phyloP scores from a whole-genome alignment of 2,888 invertebrate species.

The Embidobia sp. region DNA sequence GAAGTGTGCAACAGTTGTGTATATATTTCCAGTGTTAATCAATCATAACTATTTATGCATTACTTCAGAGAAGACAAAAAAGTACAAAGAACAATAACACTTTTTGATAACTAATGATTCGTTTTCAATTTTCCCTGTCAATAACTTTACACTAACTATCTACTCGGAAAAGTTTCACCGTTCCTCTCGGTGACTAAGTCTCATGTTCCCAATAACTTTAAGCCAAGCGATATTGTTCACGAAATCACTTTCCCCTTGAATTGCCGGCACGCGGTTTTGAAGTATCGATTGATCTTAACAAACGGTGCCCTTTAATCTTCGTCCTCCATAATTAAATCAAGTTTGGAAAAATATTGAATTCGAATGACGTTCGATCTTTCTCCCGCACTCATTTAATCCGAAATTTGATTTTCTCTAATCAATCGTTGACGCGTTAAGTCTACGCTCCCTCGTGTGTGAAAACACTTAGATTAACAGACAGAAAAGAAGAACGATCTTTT shows the following conservation, averaged over 20 bases:
- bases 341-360: too few species aligned
- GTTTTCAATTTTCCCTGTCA: conserved; percentile 8
- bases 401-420: too few species aligned
- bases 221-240: conserved; percentile 4
- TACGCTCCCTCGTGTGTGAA: too few species aligned
- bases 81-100: conserved; percentile 51
- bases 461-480: too few species aligned
- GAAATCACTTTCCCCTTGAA: conserved; percentile 1
- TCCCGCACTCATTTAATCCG: background rate
- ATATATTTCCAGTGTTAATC: conserved; percentile 1
- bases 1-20: too few species aligned
- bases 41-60: conserved; percentile 20
- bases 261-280: conserved; percentile 1
- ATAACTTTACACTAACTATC: background rate
- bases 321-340: background rate
- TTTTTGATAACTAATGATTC: conserved; percentile 34
- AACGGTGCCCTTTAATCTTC: background rate
- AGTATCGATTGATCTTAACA: conserved; percentile 12
- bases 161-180: conserved; percentile 7
- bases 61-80: conserved; percentile 17
- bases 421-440: too few species aligned
- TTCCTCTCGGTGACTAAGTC: conserved; percentile 4
- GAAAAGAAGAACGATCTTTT: too few species aligned
- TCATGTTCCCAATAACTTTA: conserved; percentile 9
- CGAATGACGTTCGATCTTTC: background rate